Evolutionary conservation across 2,888 invertebrate genomes (phyloP), one percentile per base, ranked within the genome.

Genomic region (Ernsta delagoae): DNA sequence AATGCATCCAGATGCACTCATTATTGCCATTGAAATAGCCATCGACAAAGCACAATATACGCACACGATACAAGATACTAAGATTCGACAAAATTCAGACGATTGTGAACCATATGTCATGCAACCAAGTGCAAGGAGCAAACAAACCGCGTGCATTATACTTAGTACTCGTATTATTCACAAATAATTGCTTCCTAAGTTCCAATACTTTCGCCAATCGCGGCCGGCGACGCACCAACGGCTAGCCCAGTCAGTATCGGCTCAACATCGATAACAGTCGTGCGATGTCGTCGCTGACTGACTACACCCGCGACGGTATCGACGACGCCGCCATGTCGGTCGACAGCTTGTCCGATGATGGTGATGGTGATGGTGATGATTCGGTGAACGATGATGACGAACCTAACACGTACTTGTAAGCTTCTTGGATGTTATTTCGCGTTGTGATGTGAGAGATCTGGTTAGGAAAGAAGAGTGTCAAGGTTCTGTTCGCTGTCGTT

Each of bases 261-360:
- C 70, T 69, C 41, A 56, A 56, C 71, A 65, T 24, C 53, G 65
- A 53, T 65, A 65, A 53, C 59, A 48, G 65, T 60, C 78, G 83
- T 83, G 82, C 73, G 70, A 70, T 71, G 73, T 59, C 43, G 31
- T 34, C 34, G 48, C 31, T 50, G 50, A 16, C n/a, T n/a, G n/a
- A 61, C 4, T 34, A n/a, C 8, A 36, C 9, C 61, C 36, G 45
- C 34, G 65, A 65, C 45, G 16, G 34, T 16, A n/a, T 59, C 45
- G 65, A 73, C 61, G 65, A 66, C 72, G 69, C 72, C 34, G 83
- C 84, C 70, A 88, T 91, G 79, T 89, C 90, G 48, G 86, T 83
- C 41, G 92, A 92, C 79, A 92, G 92, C 75, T 76, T 91, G 77
- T 86, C 86, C 61, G 65, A 59, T n/a, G n/a, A n/a, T n/a, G n/a